Base-by-base conservation (phyloP, 2,888 invertebrate species). In the Tryphoninae sp. region DNA sequence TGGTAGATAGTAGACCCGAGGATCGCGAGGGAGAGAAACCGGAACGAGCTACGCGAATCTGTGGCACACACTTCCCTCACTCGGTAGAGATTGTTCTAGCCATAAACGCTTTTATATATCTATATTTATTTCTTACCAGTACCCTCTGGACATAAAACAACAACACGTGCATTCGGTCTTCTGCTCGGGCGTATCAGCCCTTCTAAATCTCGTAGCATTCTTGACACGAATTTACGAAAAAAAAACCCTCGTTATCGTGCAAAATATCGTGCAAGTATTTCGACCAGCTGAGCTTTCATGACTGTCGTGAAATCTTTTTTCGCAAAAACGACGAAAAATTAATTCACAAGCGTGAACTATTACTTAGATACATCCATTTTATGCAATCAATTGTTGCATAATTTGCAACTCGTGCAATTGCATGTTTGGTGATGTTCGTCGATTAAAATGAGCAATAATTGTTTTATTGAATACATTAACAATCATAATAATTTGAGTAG, bases 141-240 rank as follows among this genome's bases (percentile, higher is more conserved):
- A 19, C 53, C n/a, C 51, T 40, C 68, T 22, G 16, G 58, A 58
- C 65, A 64, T 80, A 74, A 75, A 71, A 75, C 74, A 75, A 80
- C 59, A 64, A 55, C 49, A 58, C 45, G 58, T 51, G 22, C 69
- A 33, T 51, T 23, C 58, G 68, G 58, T 68, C 19, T 59, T 26
- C 42, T 71, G 23, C n/a, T n/a, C 59, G 13, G 45, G 45, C 26
- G 8, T 23, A 19, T 13, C 7, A 11, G 65, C 23, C 55, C 40
- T 59, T 13, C 33, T 73, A 73, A 73, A 19, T 61, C 51, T 51
- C 53, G 58, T 19, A 13, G 4, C n/a, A 23, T n/a, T 59, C 59
- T 42, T 55, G 42, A 42, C 49, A 22, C 40, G 26, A 2, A 68
- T 65, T 59, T 59, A 16, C 40, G 7, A 45, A 45, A 11, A 62